phyloP scores from a whole-genome alignment of 2,888 invertebrate species.

The Nephrocerus scutellatus region DNA sequence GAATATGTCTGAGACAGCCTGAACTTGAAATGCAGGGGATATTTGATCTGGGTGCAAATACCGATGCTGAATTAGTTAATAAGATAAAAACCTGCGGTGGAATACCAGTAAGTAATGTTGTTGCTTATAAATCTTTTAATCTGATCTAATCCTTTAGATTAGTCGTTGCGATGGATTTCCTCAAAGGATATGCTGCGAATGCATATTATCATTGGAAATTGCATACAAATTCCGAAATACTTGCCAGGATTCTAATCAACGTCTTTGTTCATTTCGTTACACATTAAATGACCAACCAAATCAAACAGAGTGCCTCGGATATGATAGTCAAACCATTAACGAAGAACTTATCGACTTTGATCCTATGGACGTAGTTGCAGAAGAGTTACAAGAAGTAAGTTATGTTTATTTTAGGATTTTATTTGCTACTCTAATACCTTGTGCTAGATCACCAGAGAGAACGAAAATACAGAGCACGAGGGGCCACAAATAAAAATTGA shows the following conservation, averaged over 20 bases:
- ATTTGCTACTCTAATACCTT: no score
- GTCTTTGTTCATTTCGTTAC: no score
- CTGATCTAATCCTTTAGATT: slow-evolving; percentile 22
- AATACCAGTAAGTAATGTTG: slow-evolving; percentile 23
- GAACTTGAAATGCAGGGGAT: slow-evolving; percentile 24
- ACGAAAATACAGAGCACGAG: no score
- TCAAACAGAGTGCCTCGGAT: no score
- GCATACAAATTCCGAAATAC: slow-evolving; percentile 25
- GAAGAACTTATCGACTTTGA: no score
- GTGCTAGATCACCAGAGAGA: no score
- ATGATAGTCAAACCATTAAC: no score
- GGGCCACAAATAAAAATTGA: no score
- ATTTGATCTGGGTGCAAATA: slow-evolving; percentile 16
- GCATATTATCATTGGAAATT: slow-evolving; percentile 25
- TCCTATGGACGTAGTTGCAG: no score
- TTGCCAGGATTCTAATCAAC: slow-evolving; percentile 14
- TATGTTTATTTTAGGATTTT: no score
- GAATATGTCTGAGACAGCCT: slow-evolving; percentile 31
- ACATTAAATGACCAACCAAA: no score
- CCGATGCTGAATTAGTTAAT: slow-evolving; percentile 17
- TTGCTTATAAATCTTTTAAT: background rate
- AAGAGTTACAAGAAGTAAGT: no score
- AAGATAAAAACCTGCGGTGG: slow-evolving; percentile 33
- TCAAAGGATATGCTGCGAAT: slow-evolving; percentile 31
- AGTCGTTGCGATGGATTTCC: slow-evolving; percentile 20